A percentile compares a stretch with the other conserved stretches of the same genome.
Evolutionary conservation across 2,113 vertebrate genomes (phyloP).

Genomic region (Orycteropus afer): DNA sequence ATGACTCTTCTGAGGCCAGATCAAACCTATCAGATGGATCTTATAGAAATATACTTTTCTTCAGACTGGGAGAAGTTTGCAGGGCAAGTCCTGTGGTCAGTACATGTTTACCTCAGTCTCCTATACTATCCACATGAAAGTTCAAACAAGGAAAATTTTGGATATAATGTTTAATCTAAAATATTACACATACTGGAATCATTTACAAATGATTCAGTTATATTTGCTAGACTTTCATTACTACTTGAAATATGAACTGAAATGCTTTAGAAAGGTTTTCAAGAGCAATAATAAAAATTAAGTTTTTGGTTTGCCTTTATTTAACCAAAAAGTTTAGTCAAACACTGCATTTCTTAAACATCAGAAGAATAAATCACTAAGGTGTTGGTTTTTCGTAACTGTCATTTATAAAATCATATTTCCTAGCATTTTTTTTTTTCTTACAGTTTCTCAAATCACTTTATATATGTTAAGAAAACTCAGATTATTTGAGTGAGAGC

Average conservation of each 20-base stretch:
- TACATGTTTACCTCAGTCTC: not conserved
- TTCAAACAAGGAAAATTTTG: not conserved
- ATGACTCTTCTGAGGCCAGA: not conserved
- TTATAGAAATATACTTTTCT: not conserved
- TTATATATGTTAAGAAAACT: constrained; percentile 29
- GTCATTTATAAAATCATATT: constrained; percentile 26
- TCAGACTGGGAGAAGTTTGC: not conserved
- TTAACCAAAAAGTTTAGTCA: constrained; percentile 44
- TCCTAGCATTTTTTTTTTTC: constrained; percentile 26
- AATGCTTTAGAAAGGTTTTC: constrained; percentile 43
- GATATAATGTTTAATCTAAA: not conserved
- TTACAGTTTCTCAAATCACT: constrained; percentile 8
- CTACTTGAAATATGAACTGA: not conserved
- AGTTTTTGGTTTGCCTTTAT: constrained; percentile 48
- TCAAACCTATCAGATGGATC: not conserved
- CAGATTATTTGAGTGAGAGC: constrained; percentile 27
- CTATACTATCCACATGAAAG: not conserved
- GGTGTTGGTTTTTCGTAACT: constrained; percentile 28
- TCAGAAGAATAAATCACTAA: constrained; percentile 2
- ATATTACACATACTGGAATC: not conserved
- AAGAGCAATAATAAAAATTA: constrained; percentile 29
- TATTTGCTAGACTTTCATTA: constrained; percentile 8
- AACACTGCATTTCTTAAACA: constrained; percentile 22
- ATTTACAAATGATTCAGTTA: constrained; percentile 31
- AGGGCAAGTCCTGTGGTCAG: not conserved